A percentile compares a stretch with the other conserved stretches of the same genome.
phyloP scores from a whole-genome alignment of 2,797 vertebrate genomes.

The Lepus townsendii region DNA sequence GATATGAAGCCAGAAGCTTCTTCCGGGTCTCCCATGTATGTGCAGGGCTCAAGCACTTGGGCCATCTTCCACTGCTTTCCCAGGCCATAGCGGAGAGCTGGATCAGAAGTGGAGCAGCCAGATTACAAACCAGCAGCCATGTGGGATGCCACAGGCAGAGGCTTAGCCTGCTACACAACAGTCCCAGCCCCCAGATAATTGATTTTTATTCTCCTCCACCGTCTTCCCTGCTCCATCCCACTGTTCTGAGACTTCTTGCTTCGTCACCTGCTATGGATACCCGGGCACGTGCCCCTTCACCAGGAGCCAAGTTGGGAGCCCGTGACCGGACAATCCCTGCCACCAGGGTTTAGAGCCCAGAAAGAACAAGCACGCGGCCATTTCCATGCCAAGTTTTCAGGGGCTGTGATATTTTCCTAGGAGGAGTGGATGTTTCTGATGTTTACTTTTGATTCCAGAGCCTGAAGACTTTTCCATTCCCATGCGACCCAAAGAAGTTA shows the following conservation, averaged over 20 bases:
- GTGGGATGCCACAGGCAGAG: no score
- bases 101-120: no score
- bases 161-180: no score
- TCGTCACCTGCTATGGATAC: neutral
- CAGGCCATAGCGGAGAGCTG: no score
- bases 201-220: neutral
- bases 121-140: no score
- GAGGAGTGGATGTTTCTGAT: neutral
- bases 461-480: constrained; percentile 74
- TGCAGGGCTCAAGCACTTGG: no score
- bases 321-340: neutral
- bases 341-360: constrained; percentile 25
- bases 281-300: neutral
- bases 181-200: neutral
- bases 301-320: neutral
- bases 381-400: neutral
- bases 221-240: neutral
- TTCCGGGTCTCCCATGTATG: no score
- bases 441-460: constrained; percentile 76
- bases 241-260: neutral
- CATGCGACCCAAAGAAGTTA: constrained; percentile 51
- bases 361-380: neutral
- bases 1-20: no score
- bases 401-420: neutral
- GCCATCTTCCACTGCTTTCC: no score